Base-by-base conservation (phyloP, 2,888 invertebrate species). In the Caenorhabditis sp. region DNA sequence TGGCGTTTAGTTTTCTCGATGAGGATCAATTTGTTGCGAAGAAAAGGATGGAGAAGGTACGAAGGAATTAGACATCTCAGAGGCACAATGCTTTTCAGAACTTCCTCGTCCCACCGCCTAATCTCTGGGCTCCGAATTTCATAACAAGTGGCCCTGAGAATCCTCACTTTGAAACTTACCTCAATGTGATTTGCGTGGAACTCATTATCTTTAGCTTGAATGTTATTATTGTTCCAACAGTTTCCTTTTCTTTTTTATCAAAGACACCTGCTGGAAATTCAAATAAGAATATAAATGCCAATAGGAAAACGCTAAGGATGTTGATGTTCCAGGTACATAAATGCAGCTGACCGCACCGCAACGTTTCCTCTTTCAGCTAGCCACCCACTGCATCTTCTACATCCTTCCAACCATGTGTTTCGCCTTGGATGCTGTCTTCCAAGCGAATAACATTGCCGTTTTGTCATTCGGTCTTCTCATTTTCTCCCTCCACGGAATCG, bases 401-500 rank as follows among this genome's bases (percentile, higher is more conserved):
- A 47, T 47, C 18, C 47, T 47, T 9, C 47, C 47, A 3, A 47
- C 20, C 3, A 47, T 47, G 47, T 47, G 47, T 18, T 47, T 47
- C 47, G n/a, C 47, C 5, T 5, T 47, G n/a, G 47, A 47, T 18
- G 47, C 47, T n/a, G 20, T 47, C 2, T 11, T 47, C 18, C 47
- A 47, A 9, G 47, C 47, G 9, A 47, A 47, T 18, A 47, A 47
- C 47, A 47, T 47, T 11, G 47, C 47, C 4, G 47, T 47, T 47
- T 20, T 47, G n/a, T 47, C 47, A 47, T 20, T 47, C 9, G 47
- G 47, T 20, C 4, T 47, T 20, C 9, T 47, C 18, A 18, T 47
- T 18, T 47, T 47, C 47, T 47, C 47, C 1, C n/a, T 47, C 18
- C 47, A 47, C 18, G 47, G 47, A 47, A 47, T 20, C 47, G 47